These are phyloP conservation scores for Drosophila cracens DNA, from an alignment of 2,888 invertebrate genomes.

Conservation along the genomic window DNA sequence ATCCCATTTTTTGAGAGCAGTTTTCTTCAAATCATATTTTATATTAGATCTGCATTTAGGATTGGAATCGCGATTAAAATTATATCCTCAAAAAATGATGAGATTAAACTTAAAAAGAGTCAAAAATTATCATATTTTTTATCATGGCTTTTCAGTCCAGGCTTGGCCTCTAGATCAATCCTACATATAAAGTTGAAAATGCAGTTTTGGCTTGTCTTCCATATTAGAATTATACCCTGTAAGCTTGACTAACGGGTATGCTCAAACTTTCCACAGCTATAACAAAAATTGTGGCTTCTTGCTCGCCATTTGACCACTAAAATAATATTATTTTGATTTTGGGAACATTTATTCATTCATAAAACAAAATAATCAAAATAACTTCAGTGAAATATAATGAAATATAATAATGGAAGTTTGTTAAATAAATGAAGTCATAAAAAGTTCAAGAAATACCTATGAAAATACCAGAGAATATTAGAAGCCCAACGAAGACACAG, in stretches of 20 bases:
- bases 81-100: too few relatives aligned
- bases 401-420: background rate
- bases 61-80: too few relatives aligned
- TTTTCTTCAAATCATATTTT: too few relatives aligned
- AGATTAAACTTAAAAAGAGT: too few relatives aligned
- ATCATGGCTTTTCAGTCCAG: too few relatives aligned
- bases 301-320: background rate
- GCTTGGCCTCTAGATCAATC: background rate
- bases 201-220: too few relatives aligned
- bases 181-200: background rate
- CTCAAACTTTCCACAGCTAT: too few relatives aligned
- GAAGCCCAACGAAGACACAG: slow-evolving; percentile 19
- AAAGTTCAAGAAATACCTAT: slow-evolving; percentile 7
- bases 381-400: background rate
- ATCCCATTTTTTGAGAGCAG: too few relatives aligned
- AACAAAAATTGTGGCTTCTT: accelerated
- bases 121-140: too few relatives aligned
- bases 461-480: slow-evolving; percentile 13
- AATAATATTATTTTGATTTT: background rate
- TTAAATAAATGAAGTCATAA: background rate
- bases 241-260: background rate
- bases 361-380: background rate
- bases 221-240: background rate
- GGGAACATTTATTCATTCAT: background rate
- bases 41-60: too few relatives aligned